Percentiles rank a stretch among this genome's conserved stretches.
Evolutionary conservation across 2,797 vertebrate species (phyloP).

Genomic region (Coracias cyanogaster): DNA sequence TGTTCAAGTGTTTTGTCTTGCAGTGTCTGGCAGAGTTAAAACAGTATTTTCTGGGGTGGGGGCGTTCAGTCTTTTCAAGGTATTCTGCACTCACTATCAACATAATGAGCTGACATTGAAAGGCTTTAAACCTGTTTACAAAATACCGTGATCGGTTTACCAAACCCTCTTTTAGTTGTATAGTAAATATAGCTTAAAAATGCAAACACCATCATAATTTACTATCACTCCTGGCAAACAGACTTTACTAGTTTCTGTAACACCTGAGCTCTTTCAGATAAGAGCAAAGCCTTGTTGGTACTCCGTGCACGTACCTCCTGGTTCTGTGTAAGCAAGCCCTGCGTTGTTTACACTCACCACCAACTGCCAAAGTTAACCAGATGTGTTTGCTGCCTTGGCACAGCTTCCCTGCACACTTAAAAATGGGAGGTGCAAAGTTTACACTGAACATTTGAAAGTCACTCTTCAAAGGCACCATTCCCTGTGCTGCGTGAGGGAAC

Average conservation of each 20-base stretch:
- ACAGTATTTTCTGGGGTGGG: neutral
- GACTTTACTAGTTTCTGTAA: neutral
- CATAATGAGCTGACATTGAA: neutral
- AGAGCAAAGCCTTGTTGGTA: neutral
- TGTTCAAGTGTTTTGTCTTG: neutral
- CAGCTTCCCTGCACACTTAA: neutral
- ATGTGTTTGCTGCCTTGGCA: neutral
- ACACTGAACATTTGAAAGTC: neutral
- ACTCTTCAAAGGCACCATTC: neutral
- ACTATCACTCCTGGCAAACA: neutral
- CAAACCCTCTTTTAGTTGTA: neutral
- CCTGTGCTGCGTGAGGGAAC: neutral
- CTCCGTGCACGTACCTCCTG: neutral
- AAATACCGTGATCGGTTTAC: neutral
- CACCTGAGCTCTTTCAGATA: neutral
- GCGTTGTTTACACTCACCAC: accelerated
- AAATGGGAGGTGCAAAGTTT: neutral
- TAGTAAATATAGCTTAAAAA: neutral
- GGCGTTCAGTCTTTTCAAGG: neutral
- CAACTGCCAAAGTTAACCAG: neutral
- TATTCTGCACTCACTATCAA: neutral
- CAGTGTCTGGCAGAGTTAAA: neutral
- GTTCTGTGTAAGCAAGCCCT: neutral
- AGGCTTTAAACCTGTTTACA: neutral
- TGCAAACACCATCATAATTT: neutral